A percentile compares a stretch with the other conserved stretches of the same genome.
These are phyloP conservation scores for Alectura lathami DNA, from an alignment of 2,113 vertebrate species.

Conservation along the genomic window DNA sequence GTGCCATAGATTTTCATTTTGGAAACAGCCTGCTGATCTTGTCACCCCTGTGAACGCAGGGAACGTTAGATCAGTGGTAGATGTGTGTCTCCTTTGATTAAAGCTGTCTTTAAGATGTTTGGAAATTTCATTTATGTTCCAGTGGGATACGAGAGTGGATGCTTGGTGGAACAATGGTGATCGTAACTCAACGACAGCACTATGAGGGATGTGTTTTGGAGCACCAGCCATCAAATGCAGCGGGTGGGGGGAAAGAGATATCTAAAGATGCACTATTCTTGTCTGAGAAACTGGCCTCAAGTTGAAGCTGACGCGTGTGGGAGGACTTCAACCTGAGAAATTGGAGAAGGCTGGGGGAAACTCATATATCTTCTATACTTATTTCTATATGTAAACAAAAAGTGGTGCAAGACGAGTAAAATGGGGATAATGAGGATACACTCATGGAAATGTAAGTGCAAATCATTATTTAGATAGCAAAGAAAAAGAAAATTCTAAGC, in stretches of 20 bases:
- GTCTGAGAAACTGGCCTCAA: neutral
- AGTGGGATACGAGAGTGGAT: neutral
- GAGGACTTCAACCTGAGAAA: neutral
- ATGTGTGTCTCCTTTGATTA: neutral
- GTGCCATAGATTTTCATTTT: neutral
- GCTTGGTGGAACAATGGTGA: neutral
- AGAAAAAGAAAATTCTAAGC: neutral
- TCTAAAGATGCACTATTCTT: neutral
- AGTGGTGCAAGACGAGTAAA: neutral
- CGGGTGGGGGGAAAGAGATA: neutral
- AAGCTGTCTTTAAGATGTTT: neutral
- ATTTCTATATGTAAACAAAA: neutral
- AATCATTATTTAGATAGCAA: neutral
- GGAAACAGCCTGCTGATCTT: neutral
- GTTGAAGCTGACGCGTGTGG: neutral
- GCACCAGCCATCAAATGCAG: neutral
- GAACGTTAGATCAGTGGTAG: neutral
- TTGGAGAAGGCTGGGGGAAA: neutral
- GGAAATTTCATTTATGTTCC: neutral
- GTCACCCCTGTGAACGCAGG: neutral
- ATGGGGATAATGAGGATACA: neutral
- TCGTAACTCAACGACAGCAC: neutral
- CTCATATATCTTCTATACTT: neutral
- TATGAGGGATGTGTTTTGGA: neutral
- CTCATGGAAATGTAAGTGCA: neutral